A percentile compares a stretch with the other conserved stretches of the same genome.
Conservation (phyloP, 92 coral and sea anemone species). For the Epizoanthus fatuus region DNA sequence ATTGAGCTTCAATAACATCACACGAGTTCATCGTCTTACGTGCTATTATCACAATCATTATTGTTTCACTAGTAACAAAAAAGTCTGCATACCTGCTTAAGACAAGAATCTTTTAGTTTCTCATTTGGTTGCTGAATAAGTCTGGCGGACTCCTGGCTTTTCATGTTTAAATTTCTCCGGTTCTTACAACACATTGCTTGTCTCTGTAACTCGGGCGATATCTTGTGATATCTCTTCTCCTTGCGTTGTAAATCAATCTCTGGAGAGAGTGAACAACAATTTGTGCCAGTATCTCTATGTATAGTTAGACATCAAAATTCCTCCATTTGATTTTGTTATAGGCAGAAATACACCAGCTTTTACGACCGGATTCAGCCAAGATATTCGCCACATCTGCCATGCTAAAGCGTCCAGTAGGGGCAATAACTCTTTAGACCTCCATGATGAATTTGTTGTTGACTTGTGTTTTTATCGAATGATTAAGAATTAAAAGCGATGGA, state of each 20-base stretch:
- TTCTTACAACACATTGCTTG: constrained; percentile 34
- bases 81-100: constrained; percentile 24
- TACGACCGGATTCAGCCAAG: background rate
- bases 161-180: constrained; percentile 36
- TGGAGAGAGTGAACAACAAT: background rate
- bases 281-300: background rate
- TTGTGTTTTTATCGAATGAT: constrained; percentile 32
- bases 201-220: background rate
- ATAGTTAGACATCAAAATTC: constrained; percentile 19
- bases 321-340: constrained; percentile 1
- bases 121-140: constrained; percentile 33
- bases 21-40: background rate
- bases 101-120: constrained; percentile 14
- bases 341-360: background rate
- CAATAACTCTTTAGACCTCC: background rate
- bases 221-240: background rate
- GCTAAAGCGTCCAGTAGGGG: background rate
- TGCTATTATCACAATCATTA: background rate
- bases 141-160: constrained; percentile 27
- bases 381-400: background rate
- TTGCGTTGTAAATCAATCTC: background rate
- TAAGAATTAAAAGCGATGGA: constrained; percentile 18
- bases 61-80: background rate
- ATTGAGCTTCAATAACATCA: background rate
- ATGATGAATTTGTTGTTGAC: constrained; percentile 8